These are phyloP conservation scores for Xiphophorus maculatus DNA, from an alignment of 2,113 vertebrate species.

Conservation along the genomic window DNA sequence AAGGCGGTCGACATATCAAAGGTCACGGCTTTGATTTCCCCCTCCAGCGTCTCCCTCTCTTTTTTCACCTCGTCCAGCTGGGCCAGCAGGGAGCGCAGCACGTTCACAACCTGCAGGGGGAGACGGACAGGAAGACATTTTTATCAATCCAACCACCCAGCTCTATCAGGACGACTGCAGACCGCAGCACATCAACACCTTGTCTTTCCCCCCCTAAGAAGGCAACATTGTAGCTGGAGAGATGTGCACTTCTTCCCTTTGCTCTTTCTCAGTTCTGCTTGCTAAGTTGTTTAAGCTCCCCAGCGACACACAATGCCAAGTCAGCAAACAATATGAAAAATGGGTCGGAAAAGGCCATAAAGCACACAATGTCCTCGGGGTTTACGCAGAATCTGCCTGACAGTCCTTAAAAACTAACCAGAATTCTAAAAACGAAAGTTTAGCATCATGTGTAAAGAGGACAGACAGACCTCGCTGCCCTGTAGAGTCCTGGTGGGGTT, in stretches of 20 bases:
- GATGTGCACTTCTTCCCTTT: slow-evolving; percentile 9
- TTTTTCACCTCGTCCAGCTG: slow-evolving; percentile 90
- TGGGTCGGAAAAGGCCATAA: slow-evolving; percentile 47
- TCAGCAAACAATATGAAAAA: slow-evolving; percentile 68
- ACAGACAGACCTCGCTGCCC: slow-evolving; percentile 88
- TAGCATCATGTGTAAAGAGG: neutral
- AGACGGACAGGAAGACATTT: slow-evolving; percentile 7
- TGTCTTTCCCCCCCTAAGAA: slow-evolving; percentile 4
- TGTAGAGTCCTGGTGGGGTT: slow-evolving; percentile 96
- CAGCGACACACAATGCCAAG: slow-evolving; percentile 46
- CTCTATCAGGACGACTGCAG: neutral
- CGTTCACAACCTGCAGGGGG: slow-evolving; percentile 85
- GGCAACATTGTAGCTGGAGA: slow-evolving; percentile 13
- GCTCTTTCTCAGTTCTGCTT: slow-evolving; percentile 54
- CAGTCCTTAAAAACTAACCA: neutral
- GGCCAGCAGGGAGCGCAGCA: slow-evolving; percentile 86
- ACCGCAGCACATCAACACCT: neutral
- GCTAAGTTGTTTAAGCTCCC: slow-evolving; percentile 62
- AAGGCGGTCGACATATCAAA: slow-evolving; percentile 95
- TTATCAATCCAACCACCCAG: neutral
- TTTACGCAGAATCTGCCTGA: slow-evolving; percentile 13
- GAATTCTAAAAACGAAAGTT: neutral
- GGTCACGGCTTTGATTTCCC: slow-evolving; percentile 89
- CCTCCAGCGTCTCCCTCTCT: slow-evolving; percentile 91
- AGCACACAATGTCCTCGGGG: slow-evolving; percentile 49